Conservation (phyloP, 1,140 invertebrate species). For the Drosophila nigrodunni region DNA sequence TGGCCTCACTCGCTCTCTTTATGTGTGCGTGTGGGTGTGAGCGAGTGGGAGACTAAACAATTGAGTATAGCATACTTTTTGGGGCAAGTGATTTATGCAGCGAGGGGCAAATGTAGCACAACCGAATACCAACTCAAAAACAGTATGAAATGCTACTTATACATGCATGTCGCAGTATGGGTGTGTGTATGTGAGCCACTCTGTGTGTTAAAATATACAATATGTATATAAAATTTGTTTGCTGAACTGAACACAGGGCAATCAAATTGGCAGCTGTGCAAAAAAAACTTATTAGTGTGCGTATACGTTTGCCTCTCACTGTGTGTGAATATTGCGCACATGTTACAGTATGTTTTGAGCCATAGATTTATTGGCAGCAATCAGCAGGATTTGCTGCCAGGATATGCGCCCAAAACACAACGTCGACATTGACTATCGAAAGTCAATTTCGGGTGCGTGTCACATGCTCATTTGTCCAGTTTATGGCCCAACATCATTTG, state of each 20-base stretch:
- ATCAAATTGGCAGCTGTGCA: constrained; percentile 20
- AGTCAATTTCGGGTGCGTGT: constrained; percentile 81
- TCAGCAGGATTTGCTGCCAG: constrained; percentile 69
- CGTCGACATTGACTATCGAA: constrained; percentile 73
- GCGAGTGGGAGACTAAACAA: constrained; percentile 26
- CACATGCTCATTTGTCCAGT: constrained; percentile 81
- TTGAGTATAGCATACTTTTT: constrained; percentile 58
- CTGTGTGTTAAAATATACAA: constrained; percentile 30
- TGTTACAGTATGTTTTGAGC: constrained; percentile 68
- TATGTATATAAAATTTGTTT: constrained; percentile 39
- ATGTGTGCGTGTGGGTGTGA: background rate
- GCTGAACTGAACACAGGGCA: constrained; percentile 31
- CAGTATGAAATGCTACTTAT: constrained; percentile 74
- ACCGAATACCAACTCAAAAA: constrained; percentile 59
- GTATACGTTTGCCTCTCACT: constrained; percentile 24
- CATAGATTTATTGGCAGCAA: constrained; percentile 78
- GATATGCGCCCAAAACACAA: constrained; percentile 16
- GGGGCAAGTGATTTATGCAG: constrained; percentile 73
- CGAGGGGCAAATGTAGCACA: constrained; percentile 70
- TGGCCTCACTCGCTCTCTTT: background rate
- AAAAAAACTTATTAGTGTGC: constrained; percentile 55
- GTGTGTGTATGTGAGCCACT: background rate
- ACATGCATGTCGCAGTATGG: constrained; percentile 59
- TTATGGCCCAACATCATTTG: constrained; percentile 76
- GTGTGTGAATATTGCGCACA: constrained; percentile 26